These are phyloP conservation scores for Pelochelys cantorii DNA, from an alignment of 2,797 vertebrate genomes.

Conservation along the genomic window DNA sequence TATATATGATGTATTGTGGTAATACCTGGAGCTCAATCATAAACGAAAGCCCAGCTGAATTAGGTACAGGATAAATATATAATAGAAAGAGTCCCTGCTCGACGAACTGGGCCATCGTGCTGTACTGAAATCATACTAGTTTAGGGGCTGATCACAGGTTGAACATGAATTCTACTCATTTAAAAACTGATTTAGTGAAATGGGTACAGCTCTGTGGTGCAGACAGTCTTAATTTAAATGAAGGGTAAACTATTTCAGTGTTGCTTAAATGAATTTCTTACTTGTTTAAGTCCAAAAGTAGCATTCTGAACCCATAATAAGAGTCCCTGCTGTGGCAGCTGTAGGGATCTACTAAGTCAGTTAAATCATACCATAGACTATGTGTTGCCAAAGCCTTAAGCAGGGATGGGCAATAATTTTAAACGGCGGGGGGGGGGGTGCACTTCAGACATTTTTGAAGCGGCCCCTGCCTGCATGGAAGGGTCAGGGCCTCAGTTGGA, in stretches of 20 bases:
- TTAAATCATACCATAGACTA: background rate
- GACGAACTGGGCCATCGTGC: background rate
- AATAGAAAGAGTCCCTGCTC: background rate
- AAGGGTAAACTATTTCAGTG: background rate
- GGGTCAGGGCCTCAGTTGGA: no score
- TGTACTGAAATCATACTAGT: background rate
- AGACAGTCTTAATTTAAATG: accelerated
- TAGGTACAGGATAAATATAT: background rate
- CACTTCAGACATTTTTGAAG: no score
- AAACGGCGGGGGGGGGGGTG: no score
- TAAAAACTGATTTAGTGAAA: accelerated
- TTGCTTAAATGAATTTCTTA: background rate
- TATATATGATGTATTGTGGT: no score
- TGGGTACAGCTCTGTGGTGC: background rate
- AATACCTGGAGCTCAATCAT: accelerated
- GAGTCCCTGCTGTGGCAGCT: background rate
- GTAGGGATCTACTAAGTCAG: background rate
- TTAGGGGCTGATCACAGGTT: background rate
- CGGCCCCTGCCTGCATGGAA: no score
- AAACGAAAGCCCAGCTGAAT: accelerated
- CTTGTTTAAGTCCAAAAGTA: background rate
- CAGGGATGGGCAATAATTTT: no score
- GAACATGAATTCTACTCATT: background rate
- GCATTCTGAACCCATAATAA: background rate
- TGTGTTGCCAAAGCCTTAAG: background rate